phyloP scores from a whole-genome alignment of 2,113 vertebrate species.

The Ifrita kowaldi region DNA sequence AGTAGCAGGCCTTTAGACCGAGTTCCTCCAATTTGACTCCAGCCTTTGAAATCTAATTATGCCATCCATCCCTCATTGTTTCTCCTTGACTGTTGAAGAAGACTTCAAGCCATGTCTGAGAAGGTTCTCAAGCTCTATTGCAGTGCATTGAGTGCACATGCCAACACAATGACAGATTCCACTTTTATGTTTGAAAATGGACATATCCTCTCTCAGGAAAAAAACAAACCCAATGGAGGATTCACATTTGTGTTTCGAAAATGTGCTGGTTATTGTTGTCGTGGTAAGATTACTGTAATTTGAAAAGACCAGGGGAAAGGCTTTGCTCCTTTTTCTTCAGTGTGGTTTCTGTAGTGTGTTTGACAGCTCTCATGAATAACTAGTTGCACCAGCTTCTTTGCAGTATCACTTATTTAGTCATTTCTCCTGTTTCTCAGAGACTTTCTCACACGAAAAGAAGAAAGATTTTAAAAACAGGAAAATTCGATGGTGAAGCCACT shows the following conservation, averaged over 20 bases:
- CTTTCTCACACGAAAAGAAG: not conserved
- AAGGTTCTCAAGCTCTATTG: not conserved
- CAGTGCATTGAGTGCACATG: not conserved
- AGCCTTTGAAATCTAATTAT: not conserved
- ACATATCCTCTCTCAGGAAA: not conserved
- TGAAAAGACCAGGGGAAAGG: not conserved
- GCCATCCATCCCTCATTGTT: not conserved
- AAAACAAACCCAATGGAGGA: not conserved
- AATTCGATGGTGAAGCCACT: not conserved
- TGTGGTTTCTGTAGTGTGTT: not conserved
- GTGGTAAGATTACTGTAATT: not conserved
- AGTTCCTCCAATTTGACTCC: not conserved
- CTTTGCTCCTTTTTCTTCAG: not conserved
- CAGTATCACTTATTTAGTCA: not conserved
- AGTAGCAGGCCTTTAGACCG: not conserved
- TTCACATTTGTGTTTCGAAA: not conserved
- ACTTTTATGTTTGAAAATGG: not conserved
- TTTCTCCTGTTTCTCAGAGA: not conserved
- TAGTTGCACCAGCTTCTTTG: not conserved
- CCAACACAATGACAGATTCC: not conserved
- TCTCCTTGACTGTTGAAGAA: not conserved
- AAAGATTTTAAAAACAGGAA: slow-evolving; percentile 9
- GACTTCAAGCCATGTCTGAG: not conserved
- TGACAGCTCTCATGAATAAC: not conserved
- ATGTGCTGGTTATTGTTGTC: not conserved